These are phyloP conservation scores for Bursaphelenchus mucronatus DNA, from an alignment of 1,140 invertebrate species.

Conservation along the genomic window DNA sequence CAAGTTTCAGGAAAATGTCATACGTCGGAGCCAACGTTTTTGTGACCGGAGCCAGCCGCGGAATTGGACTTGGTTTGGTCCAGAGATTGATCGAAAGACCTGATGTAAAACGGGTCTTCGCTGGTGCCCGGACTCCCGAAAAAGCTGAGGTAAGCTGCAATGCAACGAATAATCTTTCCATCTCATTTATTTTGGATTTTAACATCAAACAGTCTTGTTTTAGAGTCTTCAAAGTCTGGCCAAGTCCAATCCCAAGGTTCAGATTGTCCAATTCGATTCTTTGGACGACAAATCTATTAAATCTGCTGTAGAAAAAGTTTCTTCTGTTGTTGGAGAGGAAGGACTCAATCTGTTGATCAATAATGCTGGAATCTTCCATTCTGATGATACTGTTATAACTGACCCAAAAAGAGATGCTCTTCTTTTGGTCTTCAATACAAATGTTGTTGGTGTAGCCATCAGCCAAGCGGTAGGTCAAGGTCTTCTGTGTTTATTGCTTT, in stretches of 20 bases:
- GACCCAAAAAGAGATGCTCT: constrained; percentile 13
- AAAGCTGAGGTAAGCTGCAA: constrained; percentile 1
- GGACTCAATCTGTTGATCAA: constrained; percentile 11
- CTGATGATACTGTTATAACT: neutral
- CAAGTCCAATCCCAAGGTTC: constrained; percentile 10
- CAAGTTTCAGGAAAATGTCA: no score
- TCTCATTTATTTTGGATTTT: neutral
- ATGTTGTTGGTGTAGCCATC: constrained; percentile 11
- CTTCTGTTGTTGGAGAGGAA: neutral
- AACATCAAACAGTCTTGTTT: neutral
- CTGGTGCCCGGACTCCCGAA: constrained; percentile 12
- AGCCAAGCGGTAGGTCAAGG: neutral
- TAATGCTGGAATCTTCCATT: constrained; percentile 16
- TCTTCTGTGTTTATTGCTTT: neutral
- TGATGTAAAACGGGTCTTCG: constrained; percentile 14
- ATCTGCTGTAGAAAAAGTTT: constrained; percentile 5
- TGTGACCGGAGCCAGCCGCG: constrained; percentile 21
- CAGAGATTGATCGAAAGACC: constrained; percentile 1
- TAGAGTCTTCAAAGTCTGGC: constrained; percentile 10
- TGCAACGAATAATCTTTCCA: neutral
- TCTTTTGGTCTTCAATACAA: constrained; percentile 15
- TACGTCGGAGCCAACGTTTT: constrained; percentile 21
- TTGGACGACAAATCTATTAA: constrained; percentile 9
- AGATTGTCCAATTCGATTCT: constrained; percentile 18
- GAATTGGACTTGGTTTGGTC: constrained; percentile 17